Conservation (phyloP, 2,888 invertebrate species). For the Ptycholaimellus sp. region DNA sequence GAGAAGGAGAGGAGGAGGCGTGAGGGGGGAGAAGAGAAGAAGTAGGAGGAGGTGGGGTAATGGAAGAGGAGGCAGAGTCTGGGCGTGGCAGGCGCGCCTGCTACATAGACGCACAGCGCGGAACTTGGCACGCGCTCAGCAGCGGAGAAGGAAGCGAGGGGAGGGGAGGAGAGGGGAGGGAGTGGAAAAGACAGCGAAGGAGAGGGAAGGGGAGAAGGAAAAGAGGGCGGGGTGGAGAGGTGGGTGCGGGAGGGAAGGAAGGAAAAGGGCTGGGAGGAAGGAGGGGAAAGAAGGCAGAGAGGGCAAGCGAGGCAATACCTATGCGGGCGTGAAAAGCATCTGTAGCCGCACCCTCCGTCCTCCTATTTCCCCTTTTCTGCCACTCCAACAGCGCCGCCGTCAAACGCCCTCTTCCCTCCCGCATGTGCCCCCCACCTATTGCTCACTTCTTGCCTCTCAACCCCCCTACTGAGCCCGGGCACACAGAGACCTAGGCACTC, state of each 20-base stretch:
- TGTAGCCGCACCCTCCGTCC: background rate
- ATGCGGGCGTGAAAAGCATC: no score
- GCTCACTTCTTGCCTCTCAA: slow-evolving; percentile 1
- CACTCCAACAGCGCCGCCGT: slow-evolving; percentile 3
- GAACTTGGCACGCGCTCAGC: background rate
- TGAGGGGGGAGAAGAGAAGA: no score
- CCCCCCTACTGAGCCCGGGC: background rate
- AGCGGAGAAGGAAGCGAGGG: background rate
- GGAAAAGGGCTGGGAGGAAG: background rate
- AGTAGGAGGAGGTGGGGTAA: no score
- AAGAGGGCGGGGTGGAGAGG: slow-evolving; percentile 5
- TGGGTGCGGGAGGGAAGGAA: background rate
- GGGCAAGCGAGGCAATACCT: no score
- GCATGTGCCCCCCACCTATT: slow-evolving; percentile 3
- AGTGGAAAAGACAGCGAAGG: background rate
- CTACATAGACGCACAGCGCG: no score
- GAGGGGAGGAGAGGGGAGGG: slow-evolving; percentile 3
- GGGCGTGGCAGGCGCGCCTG: no score
- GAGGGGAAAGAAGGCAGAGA: background rate
- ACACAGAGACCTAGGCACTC: background rate
- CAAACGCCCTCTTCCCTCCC: slow-evolving; percentile 2
- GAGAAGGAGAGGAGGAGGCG: no score
- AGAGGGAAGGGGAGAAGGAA: slow-evolving; percentile 2
- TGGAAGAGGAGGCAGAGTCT: no score
- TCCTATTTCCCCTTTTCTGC: slow-evolving; percentile 6